Percentiles rank a stretch among this genome's conserved stretches.
Conservation (phyloP, 2,113 vertebrate genomes). For the Campylorhamphus procurvoides region DNA sequence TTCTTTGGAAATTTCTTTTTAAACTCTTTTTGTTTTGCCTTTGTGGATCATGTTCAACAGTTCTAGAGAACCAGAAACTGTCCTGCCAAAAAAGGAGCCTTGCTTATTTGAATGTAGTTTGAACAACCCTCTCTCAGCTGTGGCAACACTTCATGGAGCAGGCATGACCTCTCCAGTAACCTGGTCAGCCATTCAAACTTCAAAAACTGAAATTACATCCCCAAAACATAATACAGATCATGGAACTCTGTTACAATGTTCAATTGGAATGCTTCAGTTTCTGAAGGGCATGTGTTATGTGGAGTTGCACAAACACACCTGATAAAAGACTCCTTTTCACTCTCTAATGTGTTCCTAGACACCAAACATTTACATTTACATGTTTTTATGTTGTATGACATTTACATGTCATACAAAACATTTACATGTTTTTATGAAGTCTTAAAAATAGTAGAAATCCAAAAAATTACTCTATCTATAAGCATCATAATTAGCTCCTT, state of each 20-base stretch:
- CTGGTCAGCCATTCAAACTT: neutral
- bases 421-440: neutral
- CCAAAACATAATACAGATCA: neutral
- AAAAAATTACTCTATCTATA: neutral
- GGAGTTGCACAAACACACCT: neutral
- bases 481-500: neutral
- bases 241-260: neutral
- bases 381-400: neutral
- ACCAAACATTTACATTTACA: neutral
- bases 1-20: neutral
- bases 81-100: neutral
- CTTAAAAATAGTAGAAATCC: neutral
- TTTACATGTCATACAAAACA: too few species aligned
- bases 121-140: neutral
- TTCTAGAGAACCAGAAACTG: neutral
- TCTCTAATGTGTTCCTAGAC: neutral
- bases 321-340: neutral
- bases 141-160: neutral
- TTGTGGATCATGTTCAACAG: neutral
- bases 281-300: neutral
- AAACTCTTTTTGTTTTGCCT: neutral
- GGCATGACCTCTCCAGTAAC: neutral
- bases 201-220: neutral
- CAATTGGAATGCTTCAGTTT: fast-evolving
- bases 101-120: neutral